Percentiles rank a stretch among this genome's conserved stretches.
phyloP scores from a whole-genome alignment of 2,888 invertebrate species.

The Drosophila glabriapex region DNA sequence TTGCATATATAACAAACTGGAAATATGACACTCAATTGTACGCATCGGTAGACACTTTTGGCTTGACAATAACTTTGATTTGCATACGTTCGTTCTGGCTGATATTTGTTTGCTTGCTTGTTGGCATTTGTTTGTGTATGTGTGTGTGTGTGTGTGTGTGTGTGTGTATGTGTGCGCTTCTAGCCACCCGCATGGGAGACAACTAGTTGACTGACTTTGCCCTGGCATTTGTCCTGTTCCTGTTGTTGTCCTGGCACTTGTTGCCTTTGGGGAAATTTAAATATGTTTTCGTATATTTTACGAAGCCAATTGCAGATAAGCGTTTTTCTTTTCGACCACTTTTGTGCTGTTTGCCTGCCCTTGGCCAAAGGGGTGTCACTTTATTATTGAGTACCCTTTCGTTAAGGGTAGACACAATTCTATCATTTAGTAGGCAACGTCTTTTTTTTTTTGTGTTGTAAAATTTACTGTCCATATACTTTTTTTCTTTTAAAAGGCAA shows the following conservation, averaged over 20 bases:
- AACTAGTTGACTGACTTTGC: constrained; percentile 59
- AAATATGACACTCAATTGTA: constrained; percentile 81
- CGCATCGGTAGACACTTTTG: constrained; percentile 77
- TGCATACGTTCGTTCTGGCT: constrained; percentile 55
- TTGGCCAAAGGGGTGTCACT: constrained; percentile 31
- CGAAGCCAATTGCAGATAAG: constrained; percentile 77
- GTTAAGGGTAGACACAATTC: neutral
- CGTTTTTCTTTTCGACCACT: constrained; percentile 65
- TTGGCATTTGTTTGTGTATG: constrained; percentile 5
- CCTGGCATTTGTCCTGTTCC: constrained; percentile 10
- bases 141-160: neutral
- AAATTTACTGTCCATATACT: no score
- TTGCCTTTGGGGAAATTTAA: constrained; percentile 76
- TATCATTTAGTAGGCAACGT: neutral
- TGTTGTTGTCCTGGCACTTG: constrained; percentile 64
- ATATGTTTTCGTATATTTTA: constrained; percentile 71
- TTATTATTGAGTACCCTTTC: neutral
- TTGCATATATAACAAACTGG: constrained; percentile 69
- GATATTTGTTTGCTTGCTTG: constrained; percentile 39
- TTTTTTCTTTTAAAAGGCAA: neutral
- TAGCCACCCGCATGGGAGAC: constrained; percentile 54
- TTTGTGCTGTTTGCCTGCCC: constrained; percentile 50
- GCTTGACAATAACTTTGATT: constrained; percentile 80
- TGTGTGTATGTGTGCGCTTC: constrained; percentile 15
- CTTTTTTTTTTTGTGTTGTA: neutral